Evolutionary conservation across 1,140 invertebrate species (phyloP).

Genomic region (Heliconius hermathena): DNA sequence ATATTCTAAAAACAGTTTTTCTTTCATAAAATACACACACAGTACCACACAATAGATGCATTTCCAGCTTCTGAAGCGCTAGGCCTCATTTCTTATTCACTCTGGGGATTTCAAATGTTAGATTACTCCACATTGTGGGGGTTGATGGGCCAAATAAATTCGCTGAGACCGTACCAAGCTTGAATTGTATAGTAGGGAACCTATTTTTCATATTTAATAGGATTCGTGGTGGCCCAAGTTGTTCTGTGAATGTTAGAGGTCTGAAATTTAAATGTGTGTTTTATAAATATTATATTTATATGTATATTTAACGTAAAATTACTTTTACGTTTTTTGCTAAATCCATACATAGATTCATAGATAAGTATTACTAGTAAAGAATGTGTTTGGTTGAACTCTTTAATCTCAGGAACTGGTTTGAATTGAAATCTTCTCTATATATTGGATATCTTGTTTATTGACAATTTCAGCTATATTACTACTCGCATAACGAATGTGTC

Average conservation of each 20-base stretch:
- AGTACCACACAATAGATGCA: not conserved
- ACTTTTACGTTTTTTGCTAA: no score
- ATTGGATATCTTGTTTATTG: no score
- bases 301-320: not conserved
- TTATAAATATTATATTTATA: not conserved
- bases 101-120: constrained; percentile 3
- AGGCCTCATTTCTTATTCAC: constrained; percentile 10
- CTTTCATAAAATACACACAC: not conserved
- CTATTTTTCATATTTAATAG: constrained; percentile 9
- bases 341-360: no score
- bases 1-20: not conserved
- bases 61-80: not conserved
- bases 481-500: no score
- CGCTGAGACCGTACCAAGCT: not conserved
- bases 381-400: no score
- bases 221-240: not conserved
- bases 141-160: not conserved
- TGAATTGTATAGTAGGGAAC: constrained; percentile 1
- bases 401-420: no score
- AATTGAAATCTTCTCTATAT: no score
- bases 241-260: not conserved
- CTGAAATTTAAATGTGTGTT: not conserved
- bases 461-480: no score
- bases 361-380: no score
- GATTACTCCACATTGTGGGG: not conserved